Conservation (phyloP, 2,797 vertebrate species). For the Myripristis murdjan region DNA sequence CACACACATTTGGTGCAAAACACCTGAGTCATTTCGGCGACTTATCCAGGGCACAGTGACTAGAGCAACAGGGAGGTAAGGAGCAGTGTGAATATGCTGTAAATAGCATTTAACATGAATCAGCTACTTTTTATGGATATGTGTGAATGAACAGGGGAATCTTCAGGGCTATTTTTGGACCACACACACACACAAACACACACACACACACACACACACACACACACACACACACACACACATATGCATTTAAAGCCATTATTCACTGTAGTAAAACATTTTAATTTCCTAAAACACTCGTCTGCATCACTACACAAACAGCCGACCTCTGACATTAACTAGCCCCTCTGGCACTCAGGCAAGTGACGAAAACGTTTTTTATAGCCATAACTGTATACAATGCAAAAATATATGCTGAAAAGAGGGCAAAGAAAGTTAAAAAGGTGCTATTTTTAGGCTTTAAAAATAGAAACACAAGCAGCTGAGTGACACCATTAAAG, state of each 20-base stretch:
- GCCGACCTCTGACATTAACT: conserved; percentile 1
- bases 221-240: fast-evolving
- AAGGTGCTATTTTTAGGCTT: background rate
- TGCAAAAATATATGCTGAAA: background rate
- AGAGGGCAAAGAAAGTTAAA: background rate
- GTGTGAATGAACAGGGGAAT: conserved; percentile 50
- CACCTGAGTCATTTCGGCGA: conserved; percentile 67
- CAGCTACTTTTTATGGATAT: conserved; percentile 57
- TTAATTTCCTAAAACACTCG: conserved; percentile 44
- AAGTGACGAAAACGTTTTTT: background rate
- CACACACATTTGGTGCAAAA: conserved; percentile 41
- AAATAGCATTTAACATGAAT: conserved; percentile 79
- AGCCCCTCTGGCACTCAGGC: background rate
- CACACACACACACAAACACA: fast-evolving
- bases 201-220: fast-evolving
- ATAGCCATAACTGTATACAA: background rate
- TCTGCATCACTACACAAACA: too few relatives aligned
- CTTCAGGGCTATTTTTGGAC: conserved; percentile 55
- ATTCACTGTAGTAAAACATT: conserved; percentile 40
- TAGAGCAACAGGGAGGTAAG: conserved; percentile 28
- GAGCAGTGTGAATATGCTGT: conserved; percentile 42
- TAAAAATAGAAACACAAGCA: too few relatives aligned
- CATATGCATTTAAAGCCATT: conserved; percentile 48
- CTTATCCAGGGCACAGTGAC: conserved; percentile 31
- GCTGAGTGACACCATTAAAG: too few relatives aligned